Evolutionary conservation across 2,797 vertebrate species (phyloP), one percentile per base, ranked within the genome.

Genomic region (Miichthys miiuy): DNA sequence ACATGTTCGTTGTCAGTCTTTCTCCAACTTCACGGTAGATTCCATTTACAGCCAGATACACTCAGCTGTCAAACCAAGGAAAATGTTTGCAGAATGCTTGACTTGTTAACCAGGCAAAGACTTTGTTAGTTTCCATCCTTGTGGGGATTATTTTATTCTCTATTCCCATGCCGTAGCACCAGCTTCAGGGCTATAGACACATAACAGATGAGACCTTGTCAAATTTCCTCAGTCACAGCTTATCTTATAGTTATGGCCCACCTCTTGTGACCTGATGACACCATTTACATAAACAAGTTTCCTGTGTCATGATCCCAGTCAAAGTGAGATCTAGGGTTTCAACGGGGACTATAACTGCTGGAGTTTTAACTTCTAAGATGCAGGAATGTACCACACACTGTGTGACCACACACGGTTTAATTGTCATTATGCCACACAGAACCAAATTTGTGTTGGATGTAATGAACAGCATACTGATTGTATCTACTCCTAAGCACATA

Each of bases 11-110:
- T 68, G 30, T 70, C 13, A 0, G 44, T 50, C 57, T 47, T 30
- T 71, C 20, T 50, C 38, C n/a, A 55, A 6, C 27, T 44, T 64
- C 20, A n/a, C 23, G 57, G 46, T 25, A 54, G 54, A 73, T 23
- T 76, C n/a, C 20, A 56, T 80, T 76, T 75, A 60, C 21, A 77
- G 50, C 58, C 68, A 25, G 18, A 10, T 56, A 51, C 62, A 75
- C 41, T 76, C 57, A 30, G 61, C 73, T 81, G 75, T 79, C 81
- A 75, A 71, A 58, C 13, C 63, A 65, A 34, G 46, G 21, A 58
- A 85, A 78, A 85, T 75, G 30, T 77, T 50, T 67, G 75, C 27
- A 71, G 17, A 54, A 67, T 30, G 55, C 65, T 70, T 54, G 42
- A 73, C 65, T 77, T 52, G 52, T 77, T 82, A 68, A 68, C 60